Base-by-base conservation (phyloP, 2,113 vertebrate species). In the Menidia beryllina region DNA sequence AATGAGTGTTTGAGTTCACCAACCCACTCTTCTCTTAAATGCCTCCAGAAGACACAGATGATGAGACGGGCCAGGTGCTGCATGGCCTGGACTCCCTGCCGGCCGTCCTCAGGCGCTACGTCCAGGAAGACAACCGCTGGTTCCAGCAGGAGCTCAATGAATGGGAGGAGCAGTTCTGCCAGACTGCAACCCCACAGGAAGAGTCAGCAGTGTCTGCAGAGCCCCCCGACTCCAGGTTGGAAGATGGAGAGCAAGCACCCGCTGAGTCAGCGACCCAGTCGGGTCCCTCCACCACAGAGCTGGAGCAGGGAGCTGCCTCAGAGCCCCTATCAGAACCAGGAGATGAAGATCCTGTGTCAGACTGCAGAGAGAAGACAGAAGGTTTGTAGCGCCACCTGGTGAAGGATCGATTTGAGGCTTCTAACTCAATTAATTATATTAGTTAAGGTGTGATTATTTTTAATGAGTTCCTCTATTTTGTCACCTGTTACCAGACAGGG, bases 101-200 rank as follows among this genome's bases (percentile, higher is more conserved):
- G 0, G 51, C 91, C 0, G 82, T 94, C 27, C 94, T 99, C 26
- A 90, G 90, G 36, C 94, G 90, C 26, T 97, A 95, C 48, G 94
- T 99, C 65, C 91, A 93, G 26, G 95, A 98, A 76, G 96, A 98
- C 65, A 99, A 98, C 91, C 95, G 94, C 91, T 93, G 93, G 70
- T 96, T 99, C 61, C 95, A 97, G 83, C 96, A 95, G 78, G 97
- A 99, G 89, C 88, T 97, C 5, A 95, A 92, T 3, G 96, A 97
- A 34, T 97, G 96, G 97, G 94, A 97, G 43, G 95, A 96, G 66
- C 96, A 97, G 34, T 95, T 95, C 38, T 94, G 95, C 76, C 97
- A 96, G 87, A 93, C 94, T 0, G 92, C 95, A 3, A 90, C 95
- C 3, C 91, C 94, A 0, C 95, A 95, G 69, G 94, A 94, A 21